Base-by-base conservation (phyloP, 2,797 vertebrate species). In the Hozukius guyotensis region DNA sequence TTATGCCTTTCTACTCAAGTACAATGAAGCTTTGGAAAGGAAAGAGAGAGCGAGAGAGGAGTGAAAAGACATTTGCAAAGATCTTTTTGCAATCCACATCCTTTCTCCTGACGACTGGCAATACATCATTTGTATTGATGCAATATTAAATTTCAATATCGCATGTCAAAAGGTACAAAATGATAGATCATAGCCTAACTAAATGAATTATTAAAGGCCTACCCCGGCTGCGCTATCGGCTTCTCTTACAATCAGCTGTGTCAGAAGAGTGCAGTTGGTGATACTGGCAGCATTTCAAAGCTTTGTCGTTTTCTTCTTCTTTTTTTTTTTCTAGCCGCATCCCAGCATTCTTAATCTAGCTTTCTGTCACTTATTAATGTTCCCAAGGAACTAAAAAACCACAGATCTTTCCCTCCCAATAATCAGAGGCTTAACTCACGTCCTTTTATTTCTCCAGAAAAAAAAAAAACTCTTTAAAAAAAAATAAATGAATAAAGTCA, bases 91-190 rank as follows among this genome's bases (percentile, higher is more conserved):
- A 90, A 92, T 94, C 92, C 93, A 93, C 92, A 93, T 93, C 93
- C 92, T 90, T 92, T 91, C 92, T 90, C 90, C 78, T 76, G 73
- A 89, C 81, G 92, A 92, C 95, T 93, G 90, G 96, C 93, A 93
- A 95, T 96, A 95, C 93, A 96, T 96, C 95, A 96, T 94, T 95
- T 96, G 94, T 96, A 96, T 96, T 95, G 95, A 96, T 96, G 95
- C 95, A 95, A 96, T 96, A 96, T 96, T 96, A 96, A 96, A 96
- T 96, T 96, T 96, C 96, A 96, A 96, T 96, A 96, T 96, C 92
- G 88, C 93, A 93, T 96, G 96, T 96, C 96, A 96, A 96, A 96
- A 96, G 95, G 95, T 96, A 96, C 95, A 96, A 96, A 96, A 96
- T 96, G 96, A 96, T 94, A 96, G 95, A 96, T 96, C 96, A 96